phyloP scores from a whole-genome alignment of 2,113 vertebrate species.

The Caranx ignobilis region DNA sequence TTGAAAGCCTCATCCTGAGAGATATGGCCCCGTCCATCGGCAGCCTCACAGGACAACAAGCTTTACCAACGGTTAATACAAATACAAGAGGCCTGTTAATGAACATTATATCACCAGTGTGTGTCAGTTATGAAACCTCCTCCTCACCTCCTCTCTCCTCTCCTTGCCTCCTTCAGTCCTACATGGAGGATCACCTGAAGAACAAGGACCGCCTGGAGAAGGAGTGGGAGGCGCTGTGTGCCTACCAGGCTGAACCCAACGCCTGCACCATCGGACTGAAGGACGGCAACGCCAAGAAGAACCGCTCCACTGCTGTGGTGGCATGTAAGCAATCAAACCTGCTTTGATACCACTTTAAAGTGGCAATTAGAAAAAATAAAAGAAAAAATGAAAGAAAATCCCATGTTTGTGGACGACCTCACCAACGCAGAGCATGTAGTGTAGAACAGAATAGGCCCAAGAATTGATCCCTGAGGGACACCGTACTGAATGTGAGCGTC shows the following conservation, averaged over 20 bases:
- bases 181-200: slow-evolving; percentile 98
- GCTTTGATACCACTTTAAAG: too few species aligned
- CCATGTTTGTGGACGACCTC: too few species aligned
- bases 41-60: background rate
- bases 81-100: background rate
- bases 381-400: too few species aligned
- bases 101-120: too few species aligned
- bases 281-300: slow-evolving; percentile 89
- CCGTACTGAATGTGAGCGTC: too few species aligned
- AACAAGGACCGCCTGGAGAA: slow-evolving; percentile 94
- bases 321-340: slow-evolving; percentile 85
- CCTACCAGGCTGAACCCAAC: slow-evolving; percentile 94
- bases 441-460: too few species aligned
- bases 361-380: too few species aligned
- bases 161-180: slow-evolving; percentile 83
- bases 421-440: too few species aligned
- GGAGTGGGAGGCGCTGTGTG: slow-evolving; percentile 95
- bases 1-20: background rate
- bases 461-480: too few species aligned
- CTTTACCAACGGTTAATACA: background rate
- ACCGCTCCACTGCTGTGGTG: slow-evolving; percentile 86
- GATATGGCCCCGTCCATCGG: background rate
- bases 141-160: background rate
- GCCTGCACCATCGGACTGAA: slow-evolving; percentile 82
- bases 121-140: background rate